Evolutionary conservation across 2,113 vertebrate species (phyloP).

Genomic region (Semnopithecus entellus): DNA sequence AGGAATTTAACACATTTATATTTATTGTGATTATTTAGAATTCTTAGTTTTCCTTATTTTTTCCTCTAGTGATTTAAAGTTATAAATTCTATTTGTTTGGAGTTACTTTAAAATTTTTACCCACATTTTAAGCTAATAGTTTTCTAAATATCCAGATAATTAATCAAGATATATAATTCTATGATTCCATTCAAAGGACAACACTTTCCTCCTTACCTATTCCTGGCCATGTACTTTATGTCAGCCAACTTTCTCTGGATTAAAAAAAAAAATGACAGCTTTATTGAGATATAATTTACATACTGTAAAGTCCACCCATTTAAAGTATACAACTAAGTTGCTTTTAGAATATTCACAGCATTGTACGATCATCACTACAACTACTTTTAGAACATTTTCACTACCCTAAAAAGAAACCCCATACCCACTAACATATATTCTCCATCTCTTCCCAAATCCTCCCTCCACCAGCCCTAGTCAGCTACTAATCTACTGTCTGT

Average conservation of each 20-base stretch:
- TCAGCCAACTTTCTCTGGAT: neutral
- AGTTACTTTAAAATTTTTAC: neutral
- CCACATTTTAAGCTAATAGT: neutral
- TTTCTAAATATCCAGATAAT: neutral
- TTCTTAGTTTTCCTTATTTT: constrained; percentile 34
- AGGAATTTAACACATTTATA: neutral
- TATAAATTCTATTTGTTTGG: neutral
- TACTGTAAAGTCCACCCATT: neutral
- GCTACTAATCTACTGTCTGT: neutral
- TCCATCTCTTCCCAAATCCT: neutral
- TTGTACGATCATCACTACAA: neutral
- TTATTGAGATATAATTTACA: neutral
- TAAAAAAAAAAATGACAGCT: neutral
- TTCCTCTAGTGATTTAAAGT: neutral
- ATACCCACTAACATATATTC: neutral
- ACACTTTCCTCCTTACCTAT: neutral
- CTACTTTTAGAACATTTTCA: neutral
- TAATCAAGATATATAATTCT: neutral
- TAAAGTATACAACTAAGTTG: neutral
- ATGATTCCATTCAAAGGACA: neutral
- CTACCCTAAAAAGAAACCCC: neutral
- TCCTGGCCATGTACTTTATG: neutral
- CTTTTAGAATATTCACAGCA: neutral
- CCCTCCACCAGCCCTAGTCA: neutral
- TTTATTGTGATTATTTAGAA: neutral